phyloP scores from a whole-genome alignment of 2,888 invertebrate species.

The Resseliella maxima region DNA sequence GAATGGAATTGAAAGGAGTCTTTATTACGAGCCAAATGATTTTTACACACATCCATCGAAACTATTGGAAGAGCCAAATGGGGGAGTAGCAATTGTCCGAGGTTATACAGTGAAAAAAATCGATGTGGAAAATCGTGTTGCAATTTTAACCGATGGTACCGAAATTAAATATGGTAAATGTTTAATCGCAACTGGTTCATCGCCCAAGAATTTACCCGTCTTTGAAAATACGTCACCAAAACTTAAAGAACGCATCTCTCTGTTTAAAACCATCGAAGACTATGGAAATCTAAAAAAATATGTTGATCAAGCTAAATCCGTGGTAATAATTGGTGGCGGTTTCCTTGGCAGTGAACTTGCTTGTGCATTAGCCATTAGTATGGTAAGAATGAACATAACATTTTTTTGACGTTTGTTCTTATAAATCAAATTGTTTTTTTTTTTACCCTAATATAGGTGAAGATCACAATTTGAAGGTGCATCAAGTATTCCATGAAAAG shows the following conservation, averaged over 20 bases:
- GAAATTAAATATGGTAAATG: constrained; percentile 85
- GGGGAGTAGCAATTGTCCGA: constrained; percentile 87
- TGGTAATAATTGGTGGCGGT: constrained; percentile 92
- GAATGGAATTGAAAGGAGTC: constrained; percentile 87
- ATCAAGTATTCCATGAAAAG: constrained; percentile 85
- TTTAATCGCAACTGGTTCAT: constrained; percentile 87
- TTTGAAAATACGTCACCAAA: constrained; percentile 74
- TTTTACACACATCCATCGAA: constrained; percentile 79
- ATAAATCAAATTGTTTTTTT: not conserved
- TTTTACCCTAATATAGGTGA: constrained; percentile 57
- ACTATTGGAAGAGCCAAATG: constrained; percentile 73
- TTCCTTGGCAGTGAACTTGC: constrained; percentile 94
- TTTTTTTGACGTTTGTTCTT: not conserved
- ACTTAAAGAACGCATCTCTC: constrained; percentile 75
- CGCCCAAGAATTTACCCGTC: constrained; percentile 76
- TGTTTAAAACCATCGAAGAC: constrained; percentile 79
- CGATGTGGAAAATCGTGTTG: constrained; percentile 74
- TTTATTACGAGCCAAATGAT: constrained; percentile 87
- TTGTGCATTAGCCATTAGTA: constrained; percentile 82
- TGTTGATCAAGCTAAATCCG: constrained; percentile 71
- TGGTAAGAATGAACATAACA: no score
- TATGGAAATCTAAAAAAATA: constrained; percentile 75
- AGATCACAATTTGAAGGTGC: constrained; percentile 70
- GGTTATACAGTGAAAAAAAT: constrained; percentile 81
- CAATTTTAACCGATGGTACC: constrained; percentile 76